Conservation (phyloP, 2,888 invertebrate species). For the Gerris lacustris region DNA sequence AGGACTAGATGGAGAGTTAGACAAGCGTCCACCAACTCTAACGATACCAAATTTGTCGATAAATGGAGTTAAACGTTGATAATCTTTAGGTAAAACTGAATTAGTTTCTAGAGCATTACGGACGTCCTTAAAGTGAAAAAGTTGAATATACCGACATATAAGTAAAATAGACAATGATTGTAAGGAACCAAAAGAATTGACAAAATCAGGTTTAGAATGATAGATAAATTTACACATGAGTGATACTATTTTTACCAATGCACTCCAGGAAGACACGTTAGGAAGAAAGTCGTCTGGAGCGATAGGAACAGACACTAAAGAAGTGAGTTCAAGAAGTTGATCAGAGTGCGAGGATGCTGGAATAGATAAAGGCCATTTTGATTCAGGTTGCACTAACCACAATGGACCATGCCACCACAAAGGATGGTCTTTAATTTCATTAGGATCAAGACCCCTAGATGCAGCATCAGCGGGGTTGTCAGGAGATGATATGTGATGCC, state of each 20-base stretch:
- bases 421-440: neutral
- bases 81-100: neutral
- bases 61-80: neutral
- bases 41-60: neutral
- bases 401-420: neutral
- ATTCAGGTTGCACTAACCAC: neutral
- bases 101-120: neutral
- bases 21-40: neutral
- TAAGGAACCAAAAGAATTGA: neutral
- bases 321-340: neutral
- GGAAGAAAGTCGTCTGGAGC: neutral
- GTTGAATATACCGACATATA: neutral
- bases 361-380: neutral
- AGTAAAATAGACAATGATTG: neutral
- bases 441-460: neutral
- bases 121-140: neutral
- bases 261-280: neutral
- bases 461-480: slow-evolving; percentile 1
- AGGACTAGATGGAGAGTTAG: neutral
- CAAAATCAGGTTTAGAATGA: neutral
- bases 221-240: neutral
- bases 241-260: neutral
- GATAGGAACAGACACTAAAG: neutral
- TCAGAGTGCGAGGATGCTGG: neutral
- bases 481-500: neutral